Evolutionary conservation across 2,113 vertebrate genomes (phyloP).

Genomic region (Echinops telfairi): DNA sequence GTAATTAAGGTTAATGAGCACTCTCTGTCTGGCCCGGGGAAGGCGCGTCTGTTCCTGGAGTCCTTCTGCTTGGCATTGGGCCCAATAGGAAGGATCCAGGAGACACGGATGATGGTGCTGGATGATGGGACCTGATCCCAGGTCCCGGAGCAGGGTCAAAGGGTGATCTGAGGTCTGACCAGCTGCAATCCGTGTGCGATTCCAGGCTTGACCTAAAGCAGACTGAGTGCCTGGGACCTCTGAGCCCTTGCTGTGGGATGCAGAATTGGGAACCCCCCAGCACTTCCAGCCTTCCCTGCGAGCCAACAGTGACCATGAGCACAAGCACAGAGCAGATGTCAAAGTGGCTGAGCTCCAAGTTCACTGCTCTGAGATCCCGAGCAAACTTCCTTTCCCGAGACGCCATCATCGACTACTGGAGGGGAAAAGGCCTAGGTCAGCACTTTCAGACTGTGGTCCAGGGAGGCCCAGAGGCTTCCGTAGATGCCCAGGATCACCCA

Average conservation of each 20-base stretch:
- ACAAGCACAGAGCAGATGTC: background rate
- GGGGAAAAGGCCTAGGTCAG: background rate
- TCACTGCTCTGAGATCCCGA: background rate
- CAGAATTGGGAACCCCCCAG: background rate
- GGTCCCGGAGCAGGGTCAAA: background rate
- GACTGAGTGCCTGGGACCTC: background rate
- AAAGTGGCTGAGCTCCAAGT: rapidly evolving
- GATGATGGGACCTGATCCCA: background rate
- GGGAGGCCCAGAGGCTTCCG: background rate
- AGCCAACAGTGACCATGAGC: rapidly evolving
- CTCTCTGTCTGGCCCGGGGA: slow-evolving; percentile 31
- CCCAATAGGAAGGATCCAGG: background rate
- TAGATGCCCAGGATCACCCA: too few species aligned
- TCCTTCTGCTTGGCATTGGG: background rate
- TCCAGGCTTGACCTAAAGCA: too few species aligned
- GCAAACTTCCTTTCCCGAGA: rapidly evolving
- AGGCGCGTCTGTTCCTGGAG: background rate
- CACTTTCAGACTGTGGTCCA: background rate
- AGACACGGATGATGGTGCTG: background rate
- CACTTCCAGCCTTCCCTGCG: background rate
- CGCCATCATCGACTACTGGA: background rate
- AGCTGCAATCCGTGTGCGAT: rapidly evolving
- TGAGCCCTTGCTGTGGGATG: background rate
- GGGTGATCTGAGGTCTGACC: background rate
- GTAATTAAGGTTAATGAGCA: slow-evolving; percentile 45